Evolutionary conservation across 2,113 vertebrate species (phyloP), one percentile per base, ranked within the genome.

Genomic region (Oryzias melastigma): DNA sequence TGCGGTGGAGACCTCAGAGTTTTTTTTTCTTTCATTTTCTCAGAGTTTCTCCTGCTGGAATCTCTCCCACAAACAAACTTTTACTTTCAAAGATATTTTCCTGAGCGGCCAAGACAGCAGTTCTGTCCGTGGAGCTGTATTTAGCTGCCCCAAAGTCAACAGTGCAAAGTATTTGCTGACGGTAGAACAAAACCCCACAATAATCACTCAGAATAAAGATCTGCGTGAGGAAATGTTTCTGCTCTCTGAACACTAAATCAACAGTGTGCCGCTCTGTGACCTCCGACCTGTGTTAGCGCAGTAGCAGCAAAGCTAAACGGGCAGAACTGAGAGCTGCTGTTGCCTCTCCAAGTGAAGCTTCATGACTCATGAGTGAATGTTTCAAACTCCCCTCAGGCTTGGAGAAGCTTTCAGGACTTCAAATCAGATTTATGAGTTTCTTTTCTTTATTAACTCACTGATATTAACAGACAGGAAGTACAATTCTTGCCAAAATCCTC

Each of bases 251-350:
- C 42, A 0, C 5, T 29, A 52, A 68, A 74, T 0, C 52, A 56
- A 20, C 19, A 8, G 19, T 10, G 40, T 52, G 5, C 16, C 13
- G 10, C 43, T 73, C n/a, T 43, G 3, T 15, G 56, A 61, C 44
- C 71, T 66, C 40, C 27, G 71, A 66, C 71, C 58, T 18, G 27
- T 14, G 41, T 7, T 19, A 7, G 6, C 5, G 6, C 29, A 25
- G 53, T 8, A 10, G 53, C 14, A 10, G 16, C 52, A 52, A 4
- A 16, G 20, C 52, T 47, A 41, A 35, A 55, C 18, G 45, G 47
- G 41, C 35, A 5, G 40, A 58, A 20, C 49, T 10, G 27, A 55
- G 14, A 5, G 27, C 46, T 18, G 17, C 56, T 5, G 59, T 16
- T 2, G 18, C 46, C 7, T 12, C 10, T 24, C 43, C 45, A 17